phyloP scores from a whole-genome alignment of 1,140 invertebrate species.

The Drosophila neocordata region DNA sequence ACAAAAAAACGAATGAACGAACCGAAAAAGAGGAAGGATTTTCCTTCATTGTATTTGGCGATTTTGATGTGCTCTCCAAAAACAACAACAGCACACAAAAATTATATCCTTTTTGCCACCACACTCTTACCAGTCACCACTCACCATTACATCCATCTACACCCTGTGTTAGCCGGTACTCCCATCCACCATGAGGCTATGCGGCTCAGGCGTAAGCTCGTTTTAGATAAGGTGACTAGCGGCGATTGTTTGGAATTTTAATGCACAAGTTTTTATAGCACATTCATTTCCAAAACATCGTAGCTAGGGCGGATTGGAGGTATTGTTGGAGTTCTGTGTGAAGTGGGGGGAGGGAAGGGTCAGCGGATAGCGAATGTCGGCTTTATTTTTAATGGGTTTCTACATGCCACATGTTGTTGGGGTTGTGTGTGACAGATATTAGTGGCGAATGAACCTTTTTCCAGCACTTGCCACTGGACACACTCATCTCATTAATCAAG shows the following conservation, averaged over 20 bases:
- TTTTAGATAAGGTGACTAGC: slow-evolving; percentile 79
- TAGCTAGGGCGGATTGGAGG: neutral
- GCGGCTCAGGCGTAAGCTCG: slow-evolving; percentile 31
- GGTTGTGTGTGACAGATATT: slow-evolving; percentile 7
- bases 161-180: too few relatives aligned
- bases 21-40: slow-evolving; percentile 16
- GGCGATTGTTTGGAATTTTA: slow-evolving; percentile 71
- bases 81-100: slow-evolving; percentile 18
- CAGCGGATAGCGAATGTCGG: slow-evolving; percentile 4
- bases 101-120: slow-evolving; percentile 8
- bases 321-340: too few relatives aligned
- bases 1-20: too few relatives aligned
- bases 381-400: slow-evolving; percentile 9
- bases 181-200: slow-evolving; percentile 1
- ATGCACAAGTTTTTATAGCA: slow-evolving; percentile 63
- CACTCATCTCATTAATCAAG: too few relatives aligned
- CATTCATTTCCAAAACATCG: slow-evolving; percentile 31
- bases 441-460: slow-evolving; percentile 8
- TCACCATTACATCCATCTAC: too few relatives aligned
- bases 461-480: neutral
- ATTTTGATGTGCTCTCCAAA: slow-evolving; percentile 33
- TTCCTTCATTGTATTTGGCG: slow-evolving; percentile 44
- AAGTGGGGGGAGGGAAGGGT: neutral
- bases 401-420: slow-evolving; percentile 5
- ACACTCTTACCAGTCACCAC: neutral